Conservation (phyloP, 1,140 invertebrate species). For the Euwallacea fornicatus region DNA sequence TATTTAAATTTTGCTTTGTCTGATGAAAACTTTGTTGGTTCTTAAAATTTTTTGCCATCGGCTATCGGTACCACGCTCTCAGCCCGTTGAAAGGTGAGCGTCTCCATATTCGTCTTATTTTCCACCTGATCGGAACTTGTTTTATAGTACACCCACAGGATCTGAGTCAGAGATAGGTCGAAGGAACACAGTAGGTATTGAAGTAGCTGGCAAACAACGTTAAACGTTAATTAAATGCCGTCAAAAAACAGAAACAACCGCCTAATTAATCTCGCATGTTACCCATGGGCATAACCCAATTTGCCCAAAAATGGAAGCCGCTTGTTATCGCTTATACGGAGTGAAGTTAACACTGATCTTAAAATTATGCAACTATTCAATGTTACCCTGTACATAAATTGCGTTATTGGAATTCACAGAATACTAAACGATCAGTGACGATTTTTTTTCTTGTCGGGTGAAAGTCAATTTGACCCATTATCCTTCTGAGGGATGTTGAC, state of each 20-base stretch:
- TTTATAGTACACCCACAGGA: slow-evolving; percentile 9
- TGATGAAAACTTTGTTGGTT: too few species aligned
- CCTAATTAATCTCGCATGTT: too few species aligned
- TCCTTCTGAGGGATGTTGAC: not conserved
- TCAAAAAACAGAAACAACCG: too few species aligned
- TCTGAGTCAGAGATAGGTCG: not conserved
- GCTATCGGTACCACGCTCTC: too few species aligned
- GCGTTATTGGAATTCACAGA: slow-evolving; percentile 22
- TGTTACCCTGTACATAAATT: slow-evolving; percentile 30
- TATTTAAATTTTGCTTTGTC: too few species aligned
- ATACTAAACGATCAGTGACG: slow-evolving; percentile 14
- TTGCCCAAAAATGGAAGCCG: slow-evolving; percentile 25
- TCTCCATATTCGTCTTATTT: slow-evolving; percentile 20
- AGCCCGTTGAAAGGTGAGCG: not conserved
- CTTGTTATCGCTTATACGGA: slow-evolving; percentile 18
- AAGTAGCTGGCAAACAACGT: too few species aligned
- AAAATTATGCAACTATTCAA: slow-evolving; percentile 32
- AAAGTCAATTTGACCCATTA: slow-evolving; percentile 13
- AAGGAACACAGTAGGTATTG: not conserved
- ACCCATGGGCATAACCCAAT: slow-evolving; percentile 32
- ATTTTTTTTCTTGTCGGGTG: slow-evolving; percentile 13
- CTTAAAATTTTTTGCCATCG: too few species aligned
- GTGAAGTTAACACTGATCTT: slow-evolving; percentile 30
- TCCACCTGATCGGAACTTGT: slow-evolving; percentile 15
- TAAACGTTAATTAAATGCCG: too few species aligned